Percentiles rank a stretch among this genome's conserved stretches.
Evolutionary conservation across 1,140 invertebrate species (phyloP).

Genomic region (Macrotrachela quadricornifera): DNA sequence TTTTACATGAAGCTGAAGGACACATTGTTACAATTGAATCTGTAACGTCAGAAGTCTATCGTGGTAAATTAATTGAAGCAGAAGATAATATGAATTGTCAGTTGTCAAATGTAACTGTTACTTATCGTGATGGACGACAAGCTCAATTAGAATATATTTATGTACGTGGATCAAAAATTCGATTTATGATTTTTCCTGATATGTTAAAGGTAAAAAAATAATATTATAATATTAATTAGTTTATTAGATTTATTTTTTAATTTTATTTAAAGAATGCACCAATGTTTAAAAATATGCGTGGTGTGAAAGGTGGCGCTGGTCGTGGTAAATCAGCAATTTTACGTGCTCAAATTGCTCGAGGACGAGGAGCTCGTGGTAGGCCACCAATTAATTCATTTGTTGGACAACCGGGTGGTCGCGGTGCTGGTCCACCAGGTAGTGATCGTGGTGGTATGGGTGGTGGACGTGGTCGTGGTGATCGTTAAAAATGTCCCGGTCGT

Average conservation of each 20-base stretch:
- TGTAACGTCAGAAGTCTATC: constrained; percentile 64
- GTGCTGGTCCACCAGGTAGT: no score
- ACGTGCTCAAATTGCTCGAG: no score
- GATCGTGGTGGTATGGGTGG: no score
- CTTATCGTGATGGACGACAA: constrained; percentile 58
- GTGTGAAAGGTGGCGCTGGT: constrained; percentile 30
- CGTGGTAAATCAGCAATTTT: constrained; percentile 87
- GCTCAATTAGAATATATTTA: constrained; percentile 90
- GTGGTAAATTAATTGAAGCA: constrained; percentile 91
- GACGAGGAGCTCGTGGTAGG: no score
- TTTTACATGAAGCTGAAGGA: constrained; percentile 94
- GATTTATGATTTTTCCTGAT: constrained; percentile 94
- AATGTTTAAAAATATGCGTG: constrained; percentile 21
- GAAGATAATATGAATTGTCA: constrained; percentile 97
- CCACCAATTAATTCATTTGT: no score
- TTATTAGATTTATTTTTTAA: no score
- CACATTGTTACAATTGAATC: constrained; percentile 96
- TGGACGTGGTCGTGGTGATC: no score
- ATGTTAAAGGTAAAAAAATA: no score
- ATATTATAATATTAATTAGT: no score
- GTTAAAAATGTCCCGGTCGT: no score
- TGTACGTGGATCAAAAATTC: constrained; percentile 88
- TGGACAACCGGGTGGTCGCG: no score
- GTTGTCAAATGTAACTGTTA: constrained; percentile 66
- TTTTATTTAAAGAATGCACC: constrained; percentile 42